These are phyloP conservation scores for Brenthis daphne DNA, from an alignment of 2,888 invertebrate genomes.

Conservation along the genomic window DNA sequence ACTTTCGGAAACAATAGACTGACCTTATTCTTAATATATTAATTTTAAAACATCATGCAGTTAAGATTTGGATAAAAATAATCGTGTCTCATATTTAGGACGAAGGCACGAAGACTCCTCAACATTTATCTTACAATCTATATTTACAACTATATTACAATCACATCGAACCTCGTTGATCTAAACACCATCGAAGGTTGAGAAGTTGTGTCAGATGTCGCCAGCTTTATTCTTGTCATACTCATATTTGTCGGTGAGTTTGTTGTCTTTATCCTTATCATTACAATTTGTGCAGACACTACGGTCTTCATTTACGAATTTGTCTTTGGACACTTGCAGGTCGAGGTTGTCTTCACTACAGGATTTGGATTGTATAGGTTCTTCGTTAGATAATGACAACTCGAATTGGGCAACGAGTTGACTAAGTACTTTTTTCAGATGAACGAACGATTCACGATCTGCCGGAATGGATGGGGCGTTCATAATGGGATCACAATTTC, in stretches of 20 bases:
- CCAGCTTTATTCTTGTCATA: constrained; percentile 22
- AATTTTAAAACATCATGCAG: not conserved
- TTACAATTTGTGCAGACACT: constrained; percentile 26
- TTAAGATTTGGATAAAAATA: constrained; percentile 14
- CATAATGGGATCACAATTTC: constrained; percentile 52
- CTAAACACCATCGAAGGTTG: constrained; percentile 18
- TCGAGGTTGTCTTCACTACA: constrained; percentile 26
- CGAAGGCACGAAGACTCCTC: constrained; percentile 33
- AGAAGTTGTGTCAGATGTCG: constrained; percentile 30
- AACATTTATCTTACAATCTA: constrained; percentile 26
- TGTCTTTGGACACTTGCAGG: constrained; percentile 27
- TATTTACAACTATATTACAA: constrained; percentile 39
- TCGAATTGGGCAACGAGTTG: constrained; percentile 70
- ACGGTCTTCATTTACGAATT: constrained; percentile 21
- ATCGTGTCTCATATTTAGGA: constrained; percentile 14
- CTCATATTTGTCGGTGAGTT: not conserved
- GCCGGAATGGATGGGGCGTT: constrained; percentile 44
- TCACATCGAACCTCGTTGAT: constrained; percentile 9
- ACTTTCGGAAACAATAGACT: not conserved
- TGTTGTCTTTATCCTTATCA: constrained; percentile 18
- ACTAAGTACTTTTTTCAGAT: constrained; percentile 70
- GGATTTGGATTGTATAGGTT: constrained; percentile 34
- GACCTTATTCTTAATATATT: too few relatives aligned
- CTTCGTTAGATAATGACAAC: constrained; percentile 58
- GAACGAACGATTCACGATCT: constrained; percentile 66